A percentile compares a stretch with the other conserved stretches of the same genome.
phyloP scores from a whole-genome alignment of 2,888 invertebrate genomes.

The Patella depressa region DNA sequence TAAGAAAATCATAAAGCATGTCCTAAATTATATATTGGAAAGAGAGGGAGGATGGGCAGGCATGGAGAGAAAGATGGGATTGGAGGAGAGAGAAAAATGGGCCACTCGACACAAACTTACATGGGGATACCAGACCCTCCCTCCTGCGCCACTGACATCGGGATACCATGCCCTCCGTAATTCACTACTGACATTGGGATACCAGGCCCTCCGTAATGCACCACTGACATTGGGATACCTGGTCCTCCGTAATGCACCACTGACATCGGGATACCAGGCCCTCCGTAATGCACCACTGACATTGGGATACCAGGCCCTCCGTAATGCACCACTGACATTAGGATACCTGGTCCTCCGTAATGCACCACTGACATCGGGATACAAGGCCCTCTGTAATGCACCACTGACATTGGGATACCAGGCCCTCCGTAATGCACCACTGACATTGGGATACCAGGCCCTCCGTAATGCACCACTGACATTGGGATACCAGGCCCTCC shows the following conservation, averaged over 20 bases:
- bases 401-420: not conserved
- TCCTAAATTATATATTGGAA: not conserved
- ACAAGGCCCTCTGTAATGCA: too few species aligned
- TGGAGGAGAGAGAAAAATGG: slow-evolving; percentile 5
- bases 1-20: too few species aligned
- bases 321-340: not conserved
- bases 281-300: too few species aligned
- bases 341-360: not conserved
- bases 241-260: too few species aligned
- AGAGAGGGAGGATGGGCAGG: not conserved
- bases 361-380: not conserved
- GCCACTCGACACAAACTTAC: not conserved
- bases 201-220: too few species aligned
- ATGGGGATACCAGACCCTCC: not conserved
- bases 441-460: too few species aligned
- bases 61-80: not conserved
- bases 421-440: not conserved
- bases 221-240: too few species aligned
- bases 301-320: too few species aligned
- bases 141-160: not conserved
- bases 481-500: not conserved
- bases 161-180: too few species aligned
- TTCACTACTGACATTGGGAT: too few species aligned
- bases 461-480: not conserved
- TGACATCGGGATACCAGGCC: too few species aligned